Evolutionary conservation across 2,888 invertebrate genomes (phyloP), one percentile per base, ranked within the genome.

Genomic region (Diloba caeruleocephala): DNA sequence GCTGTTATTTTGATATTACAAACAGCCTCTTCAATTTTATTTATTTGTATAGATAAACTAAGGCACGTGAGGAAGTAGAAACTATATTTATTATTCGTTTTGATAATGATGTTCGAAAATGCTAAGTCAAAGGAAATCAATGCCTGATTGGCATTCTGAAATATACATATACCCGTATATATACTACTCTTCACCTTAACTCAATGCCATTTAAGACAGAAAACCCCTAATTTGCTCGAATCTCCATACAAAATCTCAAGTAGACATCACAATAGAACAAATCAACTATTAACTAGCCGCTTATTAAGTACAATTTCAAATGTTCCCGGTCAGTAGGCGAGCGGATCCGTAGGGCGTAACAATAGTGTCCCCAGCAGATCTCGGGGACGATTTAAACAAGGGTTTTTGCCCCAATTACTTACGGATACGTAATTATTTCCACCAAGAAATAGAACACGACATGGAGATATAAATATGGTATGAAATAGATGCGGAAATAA

Each of bases 281-380:
- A 88, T 88, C 83, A 87, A 76, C 76, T 74, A 88, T 87, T 83
- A 87, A 75, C 76, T 74, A 64, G 70, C 54, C 68, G 62, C 63
- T 78, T 71, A 79, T 85, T 79, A 83, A 78, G 80, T 71, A 82
- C 87, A 89, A 92, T 91, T 92, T 90, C 78, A 76, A 84, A 90
- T 89, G 86, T 82, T 78, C 79, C 77, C 89, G 92, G 92, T 90
- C 92, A 92, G 87, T 85, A 84, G 71, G 61, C 50, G 61, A 68
- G 59, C 53, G 52, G 50, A 64, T 64, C 71, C 53, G 67, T 65
- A 69, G 78, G 82, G 68, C 65, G 70, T 56, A 71, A 89, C 89
- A 90, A 90, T 88, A 74, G 82, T 89, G 92, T 92, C 92, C 89
- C 87, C 78, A 62, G 79, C 92, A 92, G 92, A 85, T 81, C 81